Base-by-base conservation (phyloP, 2,888 invertebrate genomes). In the Frankliniella fusca region DNA sequence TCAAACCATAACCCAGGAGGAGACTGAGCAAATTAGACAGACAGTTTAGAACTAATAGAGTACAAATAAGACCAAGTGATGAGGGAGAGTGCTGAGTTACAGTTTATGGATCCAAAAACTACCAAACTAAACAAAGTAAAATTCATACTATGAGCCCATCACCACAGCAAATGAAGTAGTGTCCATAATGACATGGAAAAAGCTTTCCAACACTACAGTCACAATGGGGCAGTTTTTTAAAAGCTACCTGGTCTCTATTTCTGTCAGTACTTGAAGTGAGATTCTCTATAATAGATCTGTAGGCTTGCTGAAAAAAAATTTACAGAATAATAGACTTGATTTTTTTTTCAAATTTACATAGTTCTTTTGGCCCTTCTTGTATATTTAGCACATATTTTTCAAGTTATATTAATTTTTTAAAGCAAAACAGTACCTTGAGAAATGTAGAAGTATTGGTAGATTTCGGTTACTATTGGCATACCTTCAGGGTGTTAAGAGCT, bases 401-500 rank as follows among this genome's bases (percentile, higher is more conserved):
- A 54, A 9, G 15, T 54, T 15, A 54, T 20, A 54, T 12, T 54
- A 11, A 11, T 20, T 5, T 7, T 54, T 15, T 15, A 0, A 15
- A 54, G 15, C 15, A 54, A 54, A 54, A 54, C 7, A 54, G 15
- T 20, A 54, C 7, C 15, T 7, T 12, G 12, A 5, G 54, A 54
- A 2, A 54, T 18, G 18, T 20, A 54, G 15, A 54, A 18, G 54
- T 8, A 18, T 54, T 54, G 8, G 54, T 15, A 38, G 5, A 38
- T 38, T 3, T 5, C 54, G 15, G 20, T 20, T 12, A 54, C 38
- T 38, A 38, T 38, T 38, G 38, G 38, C 38, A 38, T 80, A 88
- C 84, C 82, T 87, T 87, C 49, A 90, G 84, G 80, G 88, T 87
- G 80, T 88, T 86, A 81, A 90, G 85, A 7, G 89, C 89, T 48